Base-by-base conservation (phyloP, 2,888 invertebrate species). In the Nowickia ferox region DNA sequence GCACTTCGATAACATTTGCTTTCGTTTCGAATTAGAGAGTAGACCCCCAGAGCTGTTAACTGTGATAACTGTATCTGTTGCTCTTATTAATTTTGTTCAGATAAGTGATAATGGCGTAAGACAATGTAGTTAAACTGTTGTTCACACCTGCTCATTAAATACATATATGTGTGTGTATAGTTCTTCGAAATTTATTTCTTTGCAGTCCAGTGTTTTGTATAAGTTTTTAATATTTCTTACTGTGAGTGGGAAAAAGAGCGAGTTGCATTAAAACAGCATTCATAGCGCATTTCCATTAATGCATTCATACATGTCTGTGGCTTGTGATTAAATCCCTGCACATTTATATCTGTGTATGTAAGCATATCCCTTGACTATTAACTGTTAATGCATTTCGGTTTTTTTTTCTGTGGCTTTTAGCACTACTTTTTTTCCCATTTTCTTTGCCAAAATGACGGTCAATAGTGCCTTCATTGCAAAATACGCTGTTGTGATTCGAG, bases 371-470 rank as follows among this genome's bases (percentile, higher is more conserved):
- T 68, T 44, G 44, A 19, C 38, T 68, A 38, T 53, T 53, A 42
- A 57, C 57, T 46, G 22, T n/a, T 40, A 78, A 40, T 57, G 59
- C 59, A 81, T 74, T 68, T 81, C 59, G 53, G 81, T 74, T 68
- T 22, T 48, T 22, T 57, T 57, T 13, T 22, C 1, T n/a, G 46
- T 11, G 30, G 10, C 22, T 22, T 55, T 19, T 30, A 30, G 30
- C 30, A 17, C 19, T 55, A 11, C 2, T 22, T 19, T 55, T 53
- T 53, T 53, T 17, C 4, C 22, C 22, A 1, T 48, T 66, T 53
- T 71, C 44, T 5, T 46, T 51, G n/a, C 17, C 15, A 30, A 80
- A 74, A 51, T 68, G 59, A 55, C 51, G 74, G 57, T 59, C 80
- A 74, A 81, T 51, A 59, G 68, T 65, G 78, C 63, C 63, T 71